Conservation (phyloP, 2,888 invertebrate species). For the Gonocerus acuteangulatus region DNA sequence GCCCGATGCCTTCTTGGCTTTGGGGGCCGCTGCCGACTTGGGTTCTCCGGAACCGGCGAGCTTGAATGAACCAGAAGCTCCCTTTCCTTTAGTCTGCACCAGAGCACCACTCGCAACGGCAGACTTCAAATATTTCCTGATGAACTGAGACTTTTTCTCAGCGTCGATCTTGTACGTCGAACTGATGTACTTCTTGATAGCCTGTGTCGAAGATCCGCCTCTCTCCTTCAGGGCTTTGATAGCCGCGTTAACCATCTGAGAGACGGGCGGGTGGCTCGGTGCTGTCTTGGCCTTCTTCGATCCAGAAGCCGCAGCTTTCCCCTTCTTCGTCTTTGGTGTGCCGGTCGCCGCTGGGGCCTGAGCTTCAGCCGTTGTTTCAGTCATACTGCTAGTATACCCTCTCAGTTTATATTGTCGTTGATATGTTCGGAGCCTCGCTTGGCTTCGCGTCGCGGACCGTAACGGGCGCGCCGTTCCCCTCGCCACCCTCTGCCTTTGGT, state of each 20-base stretch:
- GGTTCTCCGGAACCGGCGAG: conserved; percentile 7
- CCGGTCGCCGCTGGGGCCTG: neutral
- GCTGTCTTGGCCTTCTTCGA: too few species aligned
- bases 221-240: conserved; percentile 50
- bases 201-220: conserved; percentile 52
- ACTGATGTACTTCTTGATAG: conserved; percentile 58
- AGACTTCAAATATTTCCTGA: conserved; percentile 52
- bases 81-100: conserved; percentile 35
- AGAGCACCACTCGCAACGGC: conserved; percentile 49
- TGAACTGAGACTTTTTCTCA: too few species aligned
- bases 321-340: neutral
- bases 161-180: too few species aligned
- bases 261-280: conserved; percentile 46
- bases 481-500: too few species aligned
- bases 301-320: conserved; percentile 24
- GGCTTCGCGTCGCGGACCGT: too few species aligned
- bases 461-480: too few species aligned
- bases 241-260: conserved; percentile 53
- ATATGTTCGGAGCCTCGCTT: too few species aligned
- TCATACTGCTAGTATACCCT: too few species aligned
- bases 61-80: conserved; percentile 33
- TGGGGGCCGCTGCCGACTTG: neutral
- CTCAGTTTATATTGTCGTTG: too few species aligned
- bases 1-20: neutral
- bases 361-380: neutral